Conservation (phyloP, 2,888 invertebrate genomes). For the Gryllus longicercus region DNA sequence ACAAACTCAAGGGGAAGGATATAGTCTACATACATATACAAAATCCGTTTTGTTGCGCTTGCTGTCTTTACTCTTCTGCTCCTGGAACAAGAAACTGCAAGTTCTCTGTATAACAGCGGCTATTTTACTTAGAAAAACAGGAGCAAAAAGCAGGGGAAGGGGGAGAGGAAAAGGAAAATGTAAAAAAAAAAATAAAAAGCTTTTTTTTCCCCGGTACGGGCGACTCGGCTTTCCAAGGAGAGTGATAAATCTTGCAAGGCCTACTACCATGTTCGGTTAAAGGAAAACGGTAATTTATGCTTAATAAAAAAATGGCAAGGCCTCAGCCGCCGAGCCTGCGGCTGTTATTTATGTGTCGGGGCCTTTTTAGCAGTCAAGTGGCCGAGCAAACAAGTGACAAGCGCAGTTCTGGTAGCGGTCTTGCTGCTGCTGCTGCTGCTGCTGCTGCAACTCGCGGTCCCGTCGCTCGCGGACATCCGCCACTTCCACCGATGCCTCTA, state of each 20-base stretch:
- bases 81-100: constrained; percentile 17
- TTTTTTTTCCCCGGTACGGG: neutral
- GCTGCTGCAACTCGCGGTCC: too few species aligned
- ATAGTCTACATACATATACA: constrained; percentile 8
- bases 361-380: constrained; percentile 17
- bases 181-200: neutral
- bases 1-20: neutral
- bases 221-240: neutral
- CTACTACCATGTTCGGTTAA: constrained; percentile 17
- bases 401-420: constrained; percentile 17
- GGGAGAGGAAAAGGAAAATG: too few species aligned
- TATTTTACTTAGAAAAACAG: constrained; percentile 1
- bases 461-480: too few species aligned
- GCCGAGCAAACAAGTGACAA: constrained; percentile 17
- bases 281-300: constrained; percentile 17
- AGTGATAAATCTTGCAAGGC: constrained; percentile 17
- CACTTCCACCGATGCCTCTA: too few species aligned
- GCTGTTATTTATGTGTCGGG: constrained; percentile 8
- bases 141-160: neutral
- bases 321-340: neutral
- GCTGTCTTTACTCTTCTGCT: neutral
- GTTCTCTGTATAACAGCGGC: constrained; percentile 11
- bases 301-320: constrained; percentile 4
- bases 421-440: neutral
- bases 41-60: constrained; percentile 3